Conservation (phyloP, 2,113 vertebrate species). For the Oreochromis spilurus region DNA sequence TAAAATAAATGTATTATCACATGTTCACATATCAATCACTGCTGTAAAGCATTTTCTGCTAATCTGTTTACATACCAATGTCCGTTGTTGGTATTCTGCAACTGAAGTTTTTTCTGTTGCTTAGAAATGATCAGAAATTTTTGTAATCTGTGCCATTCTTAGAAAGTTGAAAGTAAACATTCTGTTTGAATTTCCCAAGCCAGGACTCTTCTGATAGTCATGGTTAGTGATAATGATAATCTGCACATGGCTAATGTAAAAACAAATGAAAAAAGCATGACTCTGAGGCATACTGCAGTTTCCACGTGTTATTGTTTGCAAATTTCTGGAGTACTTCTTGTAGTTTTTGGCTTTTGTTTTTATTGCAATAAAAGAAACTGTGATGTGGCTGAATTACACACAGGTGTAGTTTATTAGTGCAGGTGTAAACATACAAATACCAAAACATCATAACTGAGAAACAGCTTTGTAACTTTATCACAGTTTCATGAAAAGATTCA, state of each 20-base stretch:
- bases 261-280: background rate
- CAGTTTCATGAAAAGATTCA: background rate
- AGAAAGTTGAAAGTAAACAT: slow-evolving; percentile 26
- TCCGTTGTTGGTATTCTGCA: background rate
- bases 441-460: background rate
- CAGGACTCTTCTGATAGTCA: background rate
- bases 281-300: background rate
- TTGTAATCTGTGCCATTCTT: background rate
- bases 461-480: background rate
- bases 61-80: background rate
- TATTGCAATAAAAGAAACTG: background rate
- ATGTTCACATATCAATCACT: background rate
- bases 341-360: background rate
- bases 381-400: background rate
- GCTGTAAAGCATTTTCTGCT: background rate
- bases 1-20: background rate
- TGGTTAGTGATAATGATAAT: background rate
- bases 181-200: background rate
- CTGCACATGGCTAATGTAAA: background rate
- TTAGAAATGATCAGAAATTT: background rate
- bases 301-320: background rate
- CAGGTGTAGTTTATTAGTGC: background rate
- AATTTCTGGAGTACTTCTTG: background rate
- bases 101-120: background rate
- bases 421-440: background rate